Evolutionary conservation across 2,888 invertebrate genomes (phyloP), one percentile per base, ranked within the genome.

Genomic region (Clivina fossor): DNA sequence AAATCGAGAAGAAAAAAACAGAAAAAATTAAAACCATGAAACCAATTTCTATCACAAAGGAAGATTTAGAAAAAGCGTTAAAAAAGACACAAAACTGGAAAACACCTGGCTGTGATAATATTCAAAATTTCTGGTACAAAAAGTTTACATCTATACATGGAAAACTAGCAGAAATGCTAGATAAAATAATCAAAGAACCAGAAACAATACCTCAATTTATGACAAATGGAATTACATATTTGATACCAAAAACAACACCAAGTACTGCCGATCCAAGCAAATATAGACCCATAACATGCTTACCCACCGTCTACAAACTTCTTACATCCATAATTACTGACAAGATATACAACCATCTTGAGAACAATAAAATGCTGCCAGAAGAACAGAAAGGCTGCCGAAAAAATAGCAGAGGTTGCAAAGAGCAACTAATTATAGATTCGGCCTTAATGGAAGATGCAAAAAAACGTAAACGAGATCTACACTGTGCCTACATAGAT

Each of bases 41-140:
- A n/a, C n/a, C n/a, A n/a, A n/a, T n/a, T n/a, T n/a, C n/a, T n/a
- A n/a, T n/a, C n/a, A n/a, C n/a, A n/a, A n/a, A n/a, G n/a, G n/a
- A n/a, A n/a, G n/a, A n/a, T n/a, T n/a, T n/a, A n/a, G n/a, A n/a
- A n/a, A n/a, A n/a, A n/a, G 20, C 40, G 7, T 2, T 18, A 40
- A 4, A 9, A 9, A 40, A 40, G 11, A 5, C 19, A 5, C 3
- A 15, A 9, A 57, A 41, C 41, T 57, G 50, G 38, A 20, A 40
- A 20, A 4, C 57, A 28, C 46, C 51, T 3, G 57, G 57, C 3
- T 20, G 28, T 7, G 57, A 57, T 11, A 16, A 38, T 1, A 44
- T 57, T 3, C 30, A 43, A 2, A 51, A 46, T 40, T 57, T 30
- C 37, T 51, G 57, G 56, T 33, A 24, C 19, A 57, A 57, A 33